These are phyloP conservation scores for Lepetodrilus schrolli DNA, from an alignment of 2,888 invertebrate genomes.

Conservation along the genomic window DNA sequence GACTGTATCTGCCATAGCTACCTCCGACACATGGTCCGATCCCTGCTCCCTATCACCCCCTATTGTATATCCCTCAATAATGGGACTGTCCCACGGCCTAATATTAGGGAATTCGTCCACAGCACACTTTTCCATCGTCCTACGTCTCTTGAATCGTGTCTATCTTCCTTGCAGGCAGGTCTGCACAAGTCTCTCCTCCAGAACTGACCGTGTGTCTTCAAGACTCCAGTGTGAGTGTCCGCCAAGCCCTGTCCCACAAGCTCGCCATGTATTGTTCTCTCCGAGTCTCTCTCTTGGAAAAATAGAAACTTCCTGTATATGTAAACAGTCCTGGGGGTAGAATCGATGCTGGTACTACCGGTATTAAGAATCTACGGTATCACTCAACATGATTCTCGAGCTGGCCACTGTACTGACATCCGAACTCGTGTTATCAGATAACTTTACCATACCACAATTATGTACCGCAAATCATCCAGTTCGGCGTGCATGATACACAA, in stretches of 20 bases:
- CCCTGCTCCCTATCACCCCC: not conserved
- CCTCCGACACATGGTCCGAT: not conserved
- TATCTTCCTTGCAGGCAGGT: not conserved
- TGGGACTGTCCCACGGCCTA: not conserved
- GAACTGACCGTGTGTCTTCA: not conserved
- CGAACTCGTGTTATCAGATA: not conserved
- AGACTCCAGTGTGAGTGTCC: too few species aligned
- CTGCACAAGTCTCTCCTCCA: not conserved
- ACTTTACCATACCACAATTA: too few species aligned
- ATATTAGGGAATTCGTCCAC: not conserved
- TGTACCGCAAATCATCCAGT: too few species aligned
- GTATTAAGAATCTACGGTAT: not conserved
- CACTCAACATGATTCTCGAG: not conserved
- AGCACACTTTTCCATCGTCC: not conserved
- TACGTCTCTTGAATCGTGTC: not conserved
- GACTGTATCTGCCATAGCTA: not conserved
- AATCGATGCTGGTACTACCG: slow-evolving; percentile 1
- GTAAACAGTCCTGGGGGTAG: not conserved
- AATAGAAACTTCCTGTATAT: slow-evolving; percentile 12
- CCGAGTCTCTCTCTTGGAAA: not conserved
- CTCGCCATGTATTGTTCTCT: not conserved
- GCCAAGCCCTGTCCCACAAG: not conserved
- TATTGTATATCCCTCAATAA: not conserved
- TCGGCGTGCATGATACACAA: too few species aligned
- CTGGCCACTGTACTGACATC: not conserved